Evolutionary conservation across 23 tunicate species (phyloP).

Genomic region (Styela clava): DNA sequence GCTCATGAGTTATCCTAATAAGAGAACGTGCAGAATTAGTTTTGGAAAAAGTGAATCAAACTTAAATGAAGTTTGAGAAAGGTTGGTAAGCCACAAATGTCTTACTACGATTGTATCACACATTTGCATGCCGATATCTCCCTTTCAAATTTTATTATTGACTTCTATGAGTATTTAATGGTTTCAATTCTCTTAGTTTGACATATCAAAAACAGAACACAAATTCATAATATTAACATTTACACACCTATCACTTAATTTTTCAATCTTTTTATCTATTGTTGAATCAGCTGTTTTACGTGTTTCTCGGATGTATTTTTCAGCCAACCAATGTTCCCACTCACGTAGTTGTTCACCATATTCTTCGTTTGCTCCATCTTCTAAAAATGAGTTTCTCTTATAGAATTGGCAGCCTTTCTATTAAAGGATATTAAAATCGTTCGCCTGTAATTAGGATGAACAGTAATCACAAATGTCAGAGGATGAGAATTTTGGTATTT

Average conservation of each 20-base stretch:
- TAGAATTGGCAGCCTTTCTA: neutral
- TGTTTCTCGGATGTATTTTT: neutral
- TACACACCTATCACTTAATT: constrained; percentile 5
- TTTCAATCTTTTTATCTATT: neutral
- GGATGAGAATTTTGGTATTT: neutral
- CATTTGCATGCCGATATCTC: no score
- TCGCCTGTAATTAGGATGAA: no score
- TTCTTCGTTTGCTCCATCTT: neutral
- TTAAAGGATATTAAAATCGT: no score
- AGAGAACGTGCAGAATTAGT: no score
- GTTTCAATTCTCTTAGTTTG: neutral
- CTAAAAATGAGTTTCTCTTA: neutral
- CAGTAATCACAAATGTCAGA: neutral
- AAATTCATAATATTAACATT: no score
- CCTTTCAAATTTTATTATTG: no score
- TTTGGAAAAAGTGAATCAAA: no score
- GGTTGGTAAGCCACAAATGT: no score
- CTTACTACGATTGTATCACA: no score
- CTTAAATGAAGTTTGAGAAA: no score
- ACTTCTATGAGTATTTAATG: neutral
- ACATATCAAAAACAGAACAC: neutral
- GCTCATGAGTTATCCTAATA: no score
- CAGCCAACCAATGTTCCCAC: constrained; percentile 35
- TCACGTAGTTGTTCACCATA: neutral
- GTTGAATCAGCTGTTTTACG: neutral